Conservation (phyloP, 2,113 vertebrate species). For the Amphilophus citrinellus region DNA sequence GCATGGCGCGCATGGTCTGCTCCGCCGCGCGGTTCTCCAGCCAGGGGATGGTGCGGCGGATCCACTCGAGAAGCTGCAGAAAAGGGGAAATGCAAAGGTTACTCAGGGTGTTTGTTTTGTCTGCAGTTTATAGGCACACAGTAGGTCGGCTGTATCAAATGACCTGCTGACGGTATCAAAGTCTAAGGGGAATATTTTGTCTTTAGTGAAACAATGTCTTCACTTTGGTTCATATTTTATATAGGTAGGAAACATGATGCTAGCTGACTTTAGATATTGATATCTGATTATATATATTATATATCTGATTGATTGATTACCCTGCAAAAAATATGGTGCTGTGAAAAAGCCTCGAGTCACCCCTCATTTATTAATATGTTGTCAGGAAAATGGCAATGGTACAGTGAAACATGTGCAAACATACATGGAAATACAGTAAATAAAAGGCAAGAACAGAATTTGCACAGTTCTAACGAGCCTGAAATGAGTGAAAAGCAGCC, state of each 20-base stretch:
- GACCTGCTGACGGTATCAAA: neutral
- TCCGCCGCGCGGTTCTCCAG: slow-evolving; percentile 91
- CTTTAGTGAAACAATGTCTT: neutral
- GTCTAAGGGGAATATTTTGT: neutral
- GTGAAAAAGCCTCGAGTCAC: neutral
- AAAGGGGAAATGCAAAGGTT: fast-evolving
- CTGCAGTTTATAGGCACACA: neutral
- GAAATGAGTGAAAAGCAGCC: too few species aligned
- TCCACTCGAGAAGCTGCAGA: slow-evolving; percentile 94
- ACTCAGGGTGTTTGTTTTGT: neutral
- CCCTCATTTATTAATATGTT: neutral
- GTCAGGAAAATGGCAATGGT: neutral
- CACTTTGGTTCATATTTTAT: neutral
- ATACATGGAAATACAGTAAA: too few species aligned
- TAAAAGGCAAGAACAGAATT: too few species aligned
- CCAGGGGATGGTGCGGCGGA: slow-evolving; percentile 97
- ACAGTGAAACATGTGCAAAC: too few species aligned
- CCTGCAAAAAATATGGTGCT: neutral
- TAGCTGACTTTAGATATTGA: neutral
- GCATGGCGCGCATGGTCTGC: slow-evolving; percentile 91
- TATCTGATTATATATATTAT: too few species aligned
- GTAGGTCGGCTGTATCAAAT: neutral
- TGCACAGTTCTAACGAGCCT: too few species aligned
- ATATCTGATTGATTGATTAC: neutral
- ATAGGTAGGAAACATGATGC: neutral